Base-by-base conservation (phyloP, 2,888 invertebrate species). In the Tetanocera ferruginea region DNA sequence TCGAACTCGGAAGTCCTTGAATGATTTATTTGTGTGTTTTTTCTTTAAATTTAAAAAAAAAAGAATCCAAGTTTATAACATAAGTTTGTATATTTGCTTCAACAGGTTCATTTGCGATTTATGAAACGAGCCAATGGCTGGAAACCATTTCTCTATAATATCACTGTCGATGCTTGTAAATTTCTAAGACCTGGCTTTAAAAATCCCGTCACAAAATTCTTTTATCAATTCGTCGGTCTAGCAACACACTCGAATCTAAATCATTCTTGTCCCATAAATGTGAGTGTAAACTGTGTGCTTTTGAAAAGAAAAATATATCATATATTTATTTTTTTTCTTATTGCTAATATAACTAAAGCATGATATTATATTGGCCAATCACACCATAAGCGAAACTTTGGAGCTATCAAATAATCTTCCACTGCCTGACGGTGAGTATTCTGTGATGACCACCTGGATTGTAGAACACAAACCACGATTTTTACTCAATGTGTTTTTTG, bases 211-310 rank as follows among this genome's bases (percentile, higher is more conserved):
- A 19, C 19, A 1, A n/a, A 66, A 8, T 66, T 66, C 34, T 66
- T 66, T 9, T 66, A 43, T 37, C 8, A 34, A 6, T 66, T n/a
- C 9, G 8, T 37, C 8, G 66, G 66, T 19, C 17, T 66, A 11
- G 3, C 6, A 14, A 34, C 66, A n/a, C 66, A 66, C 34, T 66
- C 66, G 0, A 66, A 66, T 19, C n/a, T 66, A 5, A 66, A 66
- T 37, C 66, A 66, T 19, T 34, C 34, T n/a, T 66, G 66, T 34
- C 66, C 66, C 6, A n/a, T 66, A 9, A 34, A 66, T 34, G 66
- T 66, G 3, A 31, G 66, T 66, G 2, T n/a, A 9, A 14, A 6
- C 9, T 62, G 0, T 28, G 8, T 31, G 31, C 0, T 9, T 64
- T 14, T 8, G 23, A 1, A 6, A 14, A 14, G 0, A 0, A n/a